Conservation (phyloP, 37 sponge, comb jelly and placozoan genomes). For the Halisarca cf. caerulea region DNA sequence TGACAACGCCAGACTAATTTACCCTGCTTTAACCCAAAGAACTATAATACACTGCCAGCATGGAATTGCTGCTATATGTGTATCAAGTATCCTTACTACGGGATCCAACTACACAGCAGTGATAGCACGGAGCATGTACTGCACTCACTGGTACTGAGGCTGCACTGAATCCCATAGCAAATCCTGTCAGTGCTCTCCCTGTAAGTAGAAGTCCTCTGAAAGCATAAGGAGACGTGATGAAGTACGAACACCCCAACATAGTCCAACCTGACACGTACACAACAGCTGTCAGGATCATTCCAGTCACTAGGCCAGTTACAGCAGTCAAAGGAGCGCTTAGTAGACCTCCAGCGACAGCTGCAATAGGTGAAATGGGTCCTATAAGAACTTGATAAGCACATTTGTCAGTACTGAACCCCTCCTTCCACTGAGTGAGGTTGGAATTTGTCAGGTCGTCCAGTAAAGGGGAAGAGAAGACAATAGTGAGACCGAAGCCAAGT, state of each 20-base stretch:
- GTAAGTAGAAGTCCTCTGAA: constrained; percentile 37
- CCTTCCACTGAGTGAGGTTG: constrained; percentile 3
- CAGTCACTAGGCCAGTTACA: constrained; percentile 38
- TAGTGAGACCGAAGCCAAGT: neutral
- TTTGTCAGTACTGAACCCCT: neutral
- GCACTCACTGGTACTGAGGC: constrained; percentile 63
- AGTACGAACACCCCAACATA: constrained; percentile 20
- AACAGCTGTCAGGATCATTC: constrained; percentile 38
- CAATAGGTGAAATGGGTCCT: constrained; percentile 45
- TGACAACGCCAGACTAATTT: too few species aligned
- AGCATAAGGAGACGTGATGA: neutral
- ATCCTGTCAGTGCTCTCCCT: constrained; percentile 68
- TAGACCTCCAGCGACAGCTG: constrained; percentile 60
- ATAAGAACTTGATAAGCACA: constrained; percentile 1
- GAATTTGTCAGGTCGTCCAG: neutral
- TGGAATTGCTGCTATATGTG: too few species aligned
- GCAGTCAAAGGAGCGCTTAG: neutral
- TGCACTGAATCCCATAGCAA: constrained; percentile 49
- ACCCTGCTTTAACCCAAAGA: too few species aligned
- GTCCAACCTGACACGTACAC: constrained; percentile 55
- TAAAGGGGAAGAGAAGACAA: neutral
- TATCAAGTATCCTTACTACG: too few species aligned
- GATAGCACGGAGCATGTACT: too few species aligned
- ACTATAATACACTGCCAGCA: too few species aligned
- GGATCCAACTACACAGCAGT: too few species aligned